Base-by-base conservation (phyloP, 2,113 vertebrate genomes). In the Anhinga rufa region DNA sequence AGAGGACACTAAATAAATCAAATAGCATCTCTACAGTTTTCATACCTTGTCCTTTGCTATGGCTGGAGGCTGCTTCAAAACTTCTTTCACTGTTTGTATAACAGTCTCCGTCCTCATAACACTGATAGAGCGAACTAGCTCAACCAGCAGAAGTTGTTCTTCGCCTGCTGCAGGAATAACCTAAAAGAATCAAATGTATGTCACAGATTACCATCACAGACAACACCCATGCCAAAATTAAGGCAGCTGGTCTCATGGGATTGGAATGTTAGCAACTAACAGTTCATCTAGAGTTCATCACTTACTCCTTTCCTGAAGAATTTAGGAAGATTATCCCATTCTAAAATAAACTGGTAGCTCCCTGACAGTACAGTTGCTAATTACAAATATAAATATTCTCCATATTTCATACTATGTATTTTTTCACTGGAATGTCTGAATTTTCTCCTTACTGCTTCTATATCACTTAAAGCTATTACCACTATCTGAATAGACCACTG, bases 71-170 rank as follows among this genome's bases (percentile, higher is more conserved):
- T 99, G 99, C 96, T 99, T 99, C 92, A 99, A 97, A 93, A 99
- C 99, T 93, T 99, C 99, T 96, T 99, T 99, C 84, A 99, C 99
- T 5, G 99, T 99, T 92, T 99, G 99, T 95, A 99, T 99, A n/a
- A 99, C 99, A 0, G 99, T 99, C 95, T 99, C 99, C 3, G 99
- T 99, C 92, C 99, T 98, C 99, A 99, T 99, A 80, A 99, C 99
- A 28, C 99, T 99, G 91, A 99, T 99, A 2, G 99, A 99, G 13
- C 99, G 99, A 88, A 99, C 99, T 91, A 99, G 97, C 94, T 99
- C 99, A 0, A 99, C 99, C 65, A 99, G 98, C 16, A 99, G 97
- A 82, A 99, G 99, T 94, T 99, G 99, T 58, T 99, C 99, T 82
- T 99, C 99, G 89, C 99, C 99, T 89, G 99, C 99, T 83, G 98